A percentile compares a stretch with the other conserved stretches of the same genome.
Conservation (phyloP, 2,113 vertebrate genomes). For the Raja brachyura region DNA sequence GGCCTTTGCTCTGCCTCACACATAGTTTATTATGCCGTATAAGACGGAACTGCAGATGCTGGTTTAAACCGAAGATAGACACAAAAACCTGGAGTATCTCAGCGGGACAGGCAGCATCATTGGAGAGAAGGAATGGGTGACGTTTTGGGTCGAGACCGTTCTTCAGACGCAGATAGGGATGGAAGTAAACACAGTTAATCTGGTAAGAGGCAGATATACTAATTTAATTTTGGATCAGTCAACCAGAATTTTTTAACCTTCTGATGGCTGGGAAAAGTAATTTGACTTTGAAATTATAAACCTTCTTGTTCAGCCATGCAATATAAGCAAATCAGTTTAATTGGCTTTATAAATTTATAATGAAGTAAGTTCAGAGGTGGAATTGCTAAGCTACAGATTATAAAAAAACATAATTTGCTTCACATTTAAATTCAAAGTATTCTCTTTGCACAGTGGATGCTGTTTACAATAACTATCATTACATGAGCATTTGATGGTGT, state of each 20-base stretch:
- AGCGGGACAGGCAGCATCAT: too few species aligned
- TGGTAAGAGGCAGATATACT: neutral
- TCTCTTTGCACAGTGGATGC: neutral
- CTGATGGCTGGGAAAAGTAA: neutral
- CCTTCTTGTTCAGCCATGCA: neutral
- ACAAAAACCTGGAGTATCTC: too few species aligned
- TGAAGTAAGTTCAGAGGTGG: neutral
- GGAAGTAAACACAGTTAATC: neutral
- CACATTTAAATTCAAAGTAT: slow-evolving; percentile 30
- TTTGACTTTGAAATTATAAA: neutral
- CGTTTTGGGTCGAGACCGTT: too few species aligned
- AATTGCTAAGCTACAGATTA: neutral
- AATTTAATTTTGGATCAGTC: neutral
- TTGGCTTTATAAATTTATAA: neutral
- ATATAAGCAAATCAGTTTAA: neutral
- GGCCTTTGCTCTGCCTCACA: neutral
- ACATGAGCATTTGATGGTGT: neutral
- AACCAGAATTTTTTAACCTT: neutral
- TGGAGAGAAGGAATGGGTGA: too few species aligned
- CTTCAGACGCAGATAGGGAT: too few species aligned
- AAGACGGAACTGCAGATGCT: too few species aligned
- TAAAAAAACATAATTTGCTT: neutral
- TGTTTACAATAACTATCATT: neutral
- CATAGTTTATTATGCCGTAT: neutral
- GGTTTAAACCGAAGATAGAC: too few species aligned